Conservation (phyloP, 1,140 invertebrate genomes). For the Diprion similis region DNA sequence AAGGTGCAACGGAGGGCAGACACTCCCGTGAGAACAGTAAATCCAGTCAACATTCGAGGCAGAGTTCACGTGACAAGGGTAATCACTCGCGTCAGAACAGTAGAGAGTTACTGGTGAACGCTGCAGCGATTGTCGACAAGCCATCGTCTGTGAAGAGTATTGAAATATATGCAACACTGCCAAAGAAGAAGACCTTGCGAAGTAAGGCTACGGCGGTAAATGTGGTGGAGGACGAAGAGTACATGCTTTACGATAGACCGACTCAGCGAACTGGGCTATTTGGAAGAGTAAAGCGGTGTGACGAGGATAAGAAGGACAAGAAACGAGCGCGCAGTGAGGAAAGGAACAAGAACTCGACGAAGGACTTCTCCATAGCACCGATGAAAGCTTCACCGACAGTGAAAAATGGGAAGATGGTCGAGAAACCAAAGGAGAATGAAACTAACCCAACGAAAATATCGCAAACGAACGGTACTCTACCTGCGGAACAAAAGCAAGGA, state of each 20-base stretch:
- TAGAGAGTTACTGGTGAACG: constrained; percentile 64
- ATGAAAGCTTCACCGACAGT: constrained; percentile 62
- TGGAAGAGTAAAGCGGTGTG: constrained; percentile 70
- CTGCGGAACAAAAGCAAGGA: constrained; percentile 71
- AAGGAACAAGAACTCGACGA: constrained; percentile 72
- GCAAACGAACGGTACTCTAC: constrained; percentile 21
- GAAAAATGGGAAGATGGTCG: constrained; percentile 62
- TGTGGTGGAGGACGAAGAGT: constrained; percentile 75
- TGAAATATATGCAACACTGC: constrained; percentile 90
- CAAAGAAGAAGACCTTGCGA: constrained; percentile 82
- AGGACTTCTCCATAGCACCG: constrained; percentile 72
- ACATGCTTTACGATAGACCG: constrained; percentile 69
- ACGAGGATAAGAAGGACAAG: constrained; percentile 76
- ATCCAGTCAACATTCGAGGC: constrained; percentile 68
- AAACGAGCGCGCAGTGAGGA: constrained; percentile 85
- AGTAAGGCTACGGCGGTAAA: constrained; percentile 67
- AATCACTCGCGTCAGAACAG: constrained; percentile 71
- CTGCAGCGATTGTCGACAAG: constrained; percentile 60
- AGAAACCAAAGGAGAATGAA: constrained; percentile 63
- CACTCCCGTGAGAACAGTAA: constrained; percentile 80
- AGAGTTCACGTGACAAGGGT: constrained; percentile 71
- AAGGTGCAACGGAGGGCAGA: constrained; percentile 68
- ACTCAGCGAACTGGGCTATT: constrained; percentile 73
- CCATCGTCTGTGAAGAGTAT: constrained; percentile 71
- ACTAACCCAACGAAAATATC: constrained; percentile 29